Evolutionary conservation across 1,140 invertebrate species (phyloP).

Genomic region (Microplitis mediator): DNA sequence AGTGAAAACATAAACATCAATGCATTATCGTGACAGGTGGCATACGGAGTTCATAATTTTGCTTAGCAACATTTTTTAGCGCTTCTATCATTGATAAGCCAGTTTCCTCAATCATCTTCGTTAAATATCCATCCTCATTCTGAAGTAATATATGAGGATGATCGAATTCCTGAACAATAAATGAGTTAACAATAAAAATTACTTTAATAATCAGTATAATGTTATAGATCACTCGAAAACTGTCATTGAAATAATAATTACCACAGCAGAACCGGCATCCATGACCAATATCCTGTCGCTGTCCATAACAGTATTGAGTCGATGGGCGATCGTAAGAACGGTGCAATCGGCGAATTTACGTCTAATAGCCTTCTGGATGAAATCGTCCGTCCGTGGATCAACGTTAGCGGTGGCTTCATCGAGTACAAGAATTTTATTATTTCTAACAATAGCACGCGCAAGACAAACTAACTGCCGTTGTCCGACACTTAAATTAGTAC

Average conservation of each 20-base stretch:
- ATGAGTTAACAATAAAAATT: too few species aligned
- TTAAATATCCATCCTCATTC: conserved; percentile 68
- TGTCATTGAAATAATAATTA: conserved; percentile 30
- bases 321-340: conserved; percentile 84
- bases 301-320: conserved; percentile 82
- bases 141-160: conserved; percentile 71
- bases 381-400: conserved; percentile 74
- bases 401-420: conserved; percentile 91
- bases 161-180: conserved; percentile 71
- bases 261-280: conserved; percentile 68
- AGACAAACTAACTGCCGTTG: conserved; percentile 81
- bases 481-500: conserved; percentile 79
- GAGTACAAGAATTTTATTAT: conserved; percentile 79
- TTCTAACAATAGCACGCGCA: conserved; percentile 76
- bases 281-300: conserved; percentile 76
- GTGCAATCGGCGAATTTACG: conserved; percentile 77
- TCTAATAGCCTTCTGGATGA: conserved; percentile 78
- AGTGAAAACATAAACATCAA: too few species aligned
- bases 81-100: conserved; percentile 61
- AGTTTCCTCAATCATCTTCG: conserved; percentile 72
- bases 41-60: conserved; percentile 37
- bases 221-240: background rate
- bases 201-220: background rate
- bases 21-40: background rate
- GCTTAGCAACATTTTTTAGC: conserved; percentile 42